A percentile compares a stretch with the other conserved stretches of the same genome.
Evolutionary conservation across 2,113 vertebrate genomes (phyloP).

Genomic region (Madoqua kirkii): DNA sequence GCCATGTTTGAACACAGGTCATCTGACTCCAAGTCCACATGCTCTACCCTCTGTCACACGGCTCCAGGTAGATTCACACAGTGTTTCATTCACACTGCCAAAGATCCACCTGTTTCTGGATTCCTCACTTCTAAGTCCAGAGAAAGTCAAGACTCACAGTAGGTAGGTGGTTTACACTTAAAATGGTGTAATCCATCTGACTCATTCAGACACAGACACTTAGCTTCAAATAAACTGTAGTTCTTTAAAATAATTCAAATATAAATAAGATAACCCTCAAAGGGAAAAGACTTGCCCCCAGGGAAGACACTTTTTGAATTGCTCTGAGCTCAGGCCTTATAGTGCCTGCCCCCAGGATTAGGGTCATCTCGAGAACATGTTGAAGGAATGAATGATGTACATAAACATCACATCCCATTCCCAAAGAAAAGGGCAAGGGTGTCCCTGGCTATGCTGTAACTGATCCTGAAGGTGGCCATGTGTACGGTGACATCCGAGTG

Average conservation of each 20-base stretch:
- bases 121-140: neutral
- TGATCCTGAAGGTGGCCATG: neutral
- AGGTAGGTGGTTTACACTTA: neutral
- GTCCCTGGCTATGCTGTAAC: neutral
- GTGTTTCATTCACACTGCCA: neutral
- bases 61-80: neutral
- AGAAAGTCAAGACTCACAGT: neutral
- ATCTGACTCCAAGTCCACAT: neutral
- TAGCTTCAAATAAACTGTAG: neutral
- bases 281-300: neutral
- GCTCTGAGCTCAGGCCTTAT: neutral
- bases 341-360: rapidly evolving
- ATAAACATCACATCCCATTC: too few relatives aligned
- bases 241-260: constrained; percentile 6
- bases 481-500: neutral
- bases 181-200: neutral
- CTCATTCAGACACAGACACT: neutral
- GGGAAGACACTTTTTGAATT: neutral
- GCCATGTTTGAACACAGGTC: neutral
- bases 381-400: neutral
- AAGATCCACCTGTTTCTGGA: neutral
- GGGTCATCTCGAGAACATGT: rapidly evolving
- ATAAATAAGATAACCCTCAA: neutral
- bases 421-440: neutral
- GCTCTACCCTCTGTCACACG: rapidly evolving